Percentiles rank a stretch among this genome's conserved stretches.
Conservation (phyloP, 1,140 invertebrate genomes). For the Euwallacea similis region DNA sequence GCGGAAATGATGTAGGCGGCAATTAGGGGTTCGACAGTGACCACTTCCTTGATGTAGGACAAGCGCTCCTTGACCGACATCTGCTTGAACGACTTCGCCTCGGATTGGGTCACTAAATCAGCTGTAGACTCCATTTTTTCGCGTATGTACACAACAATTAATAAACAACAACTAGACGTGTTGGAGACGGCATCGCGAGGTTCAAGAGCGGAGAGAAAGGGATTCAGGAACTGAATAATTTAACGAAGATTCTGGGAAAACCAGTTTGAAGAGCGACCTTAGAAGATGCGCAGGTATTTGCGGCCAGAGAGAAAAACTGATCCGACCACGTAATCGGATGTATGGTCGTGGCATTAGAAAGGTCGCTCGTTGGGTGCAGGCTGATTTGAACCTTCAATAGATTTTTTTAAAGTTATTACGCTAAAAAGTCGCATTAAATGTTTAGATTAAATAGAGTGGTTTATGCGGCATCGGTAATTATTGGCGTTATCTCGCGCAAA, state of each 20-base stretch:
- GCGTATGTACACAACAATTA: not conserved
- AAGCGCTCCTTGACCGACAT: slow-evolving; percentile 41
- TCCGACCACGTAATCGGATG: too few relatives aligned
- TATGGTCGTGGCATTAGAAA: too few relatives aligned
- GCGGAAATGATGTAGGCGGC: slow-evolving; percentile 45
- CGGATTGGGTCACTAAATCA: slow-evolving; percentile 47
- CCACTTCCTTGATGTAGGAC: slow-evolving; percentile 44
- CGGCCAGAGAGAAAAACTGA: too few relatives aligned
- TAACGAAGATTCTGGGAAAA: slow-evolving; percentile 34
- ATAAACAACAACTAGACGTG: not conserved
- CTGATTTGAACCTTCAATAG: too few relatives aligned
- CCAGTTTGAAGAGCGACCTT: slow-evolving; percentile 34
- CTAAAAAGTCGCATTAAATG: too few relatives aligned
- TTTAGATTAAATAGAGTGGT: too few relatives aligned
- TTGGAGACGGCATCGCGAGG: not conserved
- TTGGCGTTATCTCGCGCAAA: too few relatives aligned
- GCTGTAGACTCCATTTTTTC: slow-evolving; percentile 46
- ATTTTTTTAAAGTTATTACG: too few relatives aligned
- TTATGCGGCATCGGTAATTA: too few relatives aligned
- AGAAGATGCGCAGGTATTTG: slow-evolving; percentile 4
- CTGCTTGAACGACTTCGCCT: slow-evolving; percentile 37
- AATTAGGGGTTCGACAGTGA: slow-evolving; percentile 52
- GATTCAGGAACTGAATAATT: slow-evolving; percentile 19
- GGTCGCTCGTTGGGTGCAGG: too few relatives aligned
- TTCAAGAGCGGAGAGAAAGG: not conserved